phyloP scores from a whole-genome alignment of 2,888 invertebrate species.

The Chloroclysta siterata region DNA sequence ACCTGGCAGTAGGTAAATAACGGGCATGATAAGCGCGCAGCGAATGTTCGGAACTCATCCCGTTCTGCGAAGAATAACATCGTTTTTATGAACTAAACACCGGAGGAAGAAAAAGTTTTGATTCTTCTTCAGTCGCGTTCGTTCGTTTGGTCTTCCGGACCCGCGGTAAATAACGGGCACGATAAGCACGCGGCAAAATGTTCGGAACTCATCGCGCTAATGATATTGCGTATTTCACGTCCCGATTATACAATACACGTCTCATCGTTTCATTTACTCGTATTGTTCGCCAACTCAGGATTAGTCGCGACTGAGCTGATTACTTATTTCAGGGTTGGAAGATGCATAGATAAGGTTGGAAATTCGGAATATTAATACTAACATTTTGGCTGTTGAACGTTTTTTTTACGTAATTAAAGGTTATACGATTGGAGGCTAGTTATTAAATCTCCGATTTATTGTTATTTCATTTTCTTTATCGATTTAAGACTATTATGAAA shows the following conservation, averaged over 20 bases:
- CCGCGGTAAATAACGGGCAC: slow-evolving; percentile 42
- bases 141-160: no score
- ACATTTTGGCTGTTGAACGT: slow-evolving; percentile 23
- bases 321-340: slow-evolving; percentile 29
- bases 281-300: slow-evolving; percentile 33
- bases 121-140: no score
- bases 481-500: no score
- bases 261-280: slow-evolving; percentile 29
- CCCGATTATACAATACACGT: slow-evolving; percentile 22
- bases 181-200: slow-evolving; percentile 49
- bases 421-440: no score
- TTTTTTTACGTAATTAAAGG: slow-evolving; percentile 10
- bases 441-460: slow-evolving; percentile 10
- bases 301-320: slow-evolving; percentile 33
- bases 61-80: no score
- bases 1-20: slow-evolving; percentile 45
- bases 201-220: slow-evolving; percentile 46
- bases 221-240: slow-evolving; percentile 49
- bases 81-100: no score
- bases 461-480: slow-evolving; percentile 5
- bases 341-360: slow-evolving; percentile 30
- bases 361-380: slow-evolving; percentile 25
- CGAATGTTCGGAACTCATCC: slow-evolving; percentile 44
- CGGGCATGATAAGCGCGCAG: slow-evolving; percentile 47
- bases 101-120: no score